Evolutionary conservation across 2,888 invertebrate genomes (phyloP).

Genomic region (Coremacera marginata): DNA sequence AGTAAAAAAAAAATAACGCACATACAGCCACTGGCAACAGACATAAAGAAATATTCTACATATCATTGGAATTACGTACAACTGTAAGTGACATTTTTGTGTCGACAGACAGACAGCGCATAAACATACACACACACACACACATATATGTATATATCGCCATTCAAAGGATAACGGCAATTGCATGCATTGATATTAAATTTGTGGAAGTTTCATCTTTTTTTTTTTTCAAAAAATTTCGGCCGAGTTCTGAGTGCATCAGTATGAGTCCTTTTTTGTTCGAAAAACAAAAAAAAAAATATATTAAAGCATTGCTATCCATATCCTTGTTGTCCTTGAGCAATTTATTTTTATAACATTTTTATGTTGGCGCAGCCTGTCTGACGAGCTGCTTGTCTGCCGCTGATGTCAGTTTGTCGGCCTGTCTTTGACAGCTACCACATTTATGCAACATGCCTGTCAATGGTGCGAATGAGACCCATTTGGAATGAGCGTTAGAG

Average conservation of each 20-base stretch:
- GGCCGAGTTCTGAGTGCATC: no score
- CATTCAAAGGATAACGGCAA: neutral
- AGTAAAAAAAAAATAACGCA: constrained; percentile 32
- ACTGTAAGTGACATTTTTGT: constrained; percentile 64
- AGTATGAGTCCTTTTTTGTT: no score
- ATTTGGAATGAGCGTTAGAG: neutral
- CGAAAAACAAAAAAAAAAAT: neutral
- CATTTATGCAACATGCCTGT: constrained; percentile 13
- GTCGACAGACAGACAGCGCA: constrained; percentile 50
- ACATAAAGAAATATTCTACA: constrained; percentile 56
- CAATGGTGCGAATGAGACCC: neutral
- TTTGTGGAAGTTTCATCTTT: constrained; percentile 28
- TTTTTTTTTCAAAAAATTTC: constrained; percentile 7
- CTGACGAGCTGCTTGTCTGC: constrained; percentile 45
- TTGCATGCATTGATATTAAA: neutral
- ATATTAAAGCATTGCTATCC: neutral
- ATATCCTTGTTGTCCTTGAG: constrained; percentile 55
- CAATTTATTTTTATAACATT: constrained; percentile 63
- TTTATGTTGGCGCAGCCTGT: constrained; percentile 54
- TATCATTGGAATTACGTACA: constrained; percentile 65
- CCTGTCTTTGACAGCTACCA: constrained; percentile 41
- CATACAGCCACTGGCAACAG: constrained; percentile 37
- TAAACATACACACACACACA: constrained; percentile 35
- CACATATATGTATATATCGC: constrained; percentile 9
- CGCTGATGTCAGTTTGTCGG: constrained; percentile 21